A percentile compares a stretch with the other conserved stretches of the same genome.
These are phyloP conservation scores for Corythaeola cristata DNA, from an alignment of 2,113 vertebrate species.

Conservation along the genomic window DNA sequence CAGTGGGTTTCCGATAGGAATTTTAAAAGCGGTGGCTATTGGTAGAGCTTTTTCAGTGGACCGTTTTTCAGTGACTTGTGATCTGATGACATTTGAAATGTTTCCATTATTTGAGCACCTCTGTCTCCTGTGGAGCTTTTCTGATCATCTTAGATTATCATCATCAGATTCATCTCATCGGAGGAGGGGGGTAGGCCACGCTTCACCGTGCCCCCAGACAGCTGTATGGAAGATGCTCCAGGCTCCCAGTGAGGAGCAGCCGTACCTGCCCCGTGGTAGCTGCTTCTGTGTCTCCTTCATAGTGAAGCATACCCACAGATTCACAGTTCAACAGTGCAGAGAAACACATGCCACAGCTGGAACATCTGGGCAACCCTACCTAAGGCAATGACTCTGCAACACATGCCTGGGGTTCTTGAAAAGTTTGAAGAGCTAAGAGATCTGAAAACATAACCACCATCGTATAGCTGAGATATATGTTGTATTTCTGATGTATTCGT, in stretches of 20 bases:
- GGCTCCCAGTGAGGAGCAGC: not conserved
- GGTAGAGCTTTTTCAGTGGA: not conserved
- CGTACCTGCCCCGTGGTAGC: not conserved
- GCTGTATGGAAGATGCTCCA: not conserved
- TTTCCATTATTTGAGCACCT: not conserved
- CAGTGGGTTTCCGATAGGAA: not conserved
- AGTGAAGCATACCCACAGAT: not conserved
- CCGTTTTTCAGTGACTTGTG: not conserved
- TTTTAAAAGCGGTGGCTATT: not conserved
- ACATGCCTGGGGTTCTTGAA: not conserved
- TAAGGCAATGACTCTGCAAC: not conserved
- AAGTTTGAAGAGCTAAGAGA: not conserved
- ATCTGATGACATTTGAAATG: not conserved
- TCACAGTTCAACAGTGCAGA: not conserved
- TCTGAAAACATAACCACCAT: not conserved
- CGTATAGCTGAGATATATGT: rapidly evolving
- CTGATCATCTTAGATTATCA: not conserved
- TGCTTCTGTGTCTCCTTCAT: not conserved
- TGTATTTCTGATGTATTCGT: not conserved
- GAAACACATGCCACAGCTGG: not conserved
- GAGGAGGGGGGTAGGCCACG: too few species aligned
- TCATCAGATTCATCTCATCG: not conserved
- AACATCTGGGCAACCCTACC: not conserved
- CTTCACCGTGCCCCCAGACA: not conserved
- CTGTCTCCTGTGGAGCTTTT: not conserved